Evolutionary conservation across 2,888 invertebrate species (phyloP), one percentile per base, ranked within the genome.

Genomic region (Cistogaster globosa): DNA sequence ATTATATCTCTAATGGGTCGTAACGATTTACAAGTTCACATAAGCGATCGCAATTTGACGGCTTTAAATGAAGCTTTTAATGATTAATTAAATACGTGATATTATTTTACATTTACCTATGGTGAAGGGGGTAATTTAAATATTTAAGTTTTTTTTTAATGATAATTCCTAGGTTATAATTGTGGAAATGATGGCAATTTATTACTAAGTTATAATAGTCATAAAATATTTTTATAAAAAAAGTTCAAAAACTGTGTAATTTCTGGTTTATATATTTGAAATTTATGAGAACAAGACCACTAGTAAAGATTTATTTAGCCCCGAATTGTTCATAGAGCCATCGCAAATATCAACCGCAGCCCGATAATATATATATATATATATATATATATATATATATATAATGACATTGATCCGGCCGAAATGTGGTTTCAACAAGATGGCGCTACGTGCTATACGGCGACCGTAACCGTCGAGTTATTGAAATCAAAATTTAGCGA

Each of bases 1-100:
- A 96, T 97, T 53, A 94, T 96, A 72, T 96, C 97, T 6, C 93
- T 98, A 86, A 95, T 98, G 95, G 95, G 95, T 72, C 94, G 95
- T 88, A 93, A 94, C 89, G 95, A 95, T 89, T 92, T 95, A 65
- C 95, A 95, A 79, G 93, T 93, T 65, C 91, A 94, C 77, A 94
- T 96, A 9, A 95, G 95, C 90, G 94, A 94, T 32, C 94, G 94
- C 86, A 94, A 96, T 91, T 92, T 96, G 87, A 90, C 90, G 84
- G 94, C 94, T 86, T 91, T 96, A 0, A 96, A 96, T 91, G 94
- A 93, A 84, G 93, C 93, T 12, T 94, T 94, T 75, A 91, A 90
- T 62, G 90, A 91, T 69, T 89, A 87, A 20, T 18, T 53, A 51
- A 2, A 51, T 51, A n/a, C 16, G n/a, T n/a, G 18, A 53, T 16